phyloP scores from a whole-genome alignment of 2,888 invertebrate genomes.

The Rhingia rostrata region DNA sequence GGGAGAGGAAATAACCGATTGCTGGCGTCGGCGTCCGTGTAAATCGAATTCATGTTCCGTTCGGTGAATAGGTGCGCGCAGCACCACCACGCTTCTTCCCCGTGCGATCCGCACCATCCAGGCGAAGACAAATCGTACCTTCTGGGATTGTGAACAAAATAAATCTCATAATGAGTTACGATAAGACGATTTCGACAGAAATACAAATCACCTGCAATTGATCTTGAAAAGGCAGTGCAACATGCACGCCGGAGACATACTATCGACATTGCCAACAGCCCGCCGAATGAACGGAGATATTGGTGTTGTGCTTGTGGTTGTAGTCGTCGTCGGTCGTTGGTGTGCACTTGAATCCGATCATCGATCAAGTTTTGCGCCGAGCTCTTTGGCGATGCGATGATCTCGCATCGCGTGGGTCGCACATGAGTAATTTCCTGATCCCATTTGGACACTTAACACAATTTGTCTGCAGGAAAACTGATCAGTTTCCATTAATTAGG shows the following conservation, averaged over 20 bases:
- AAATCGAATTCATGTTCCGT: constrained; percentile 62
- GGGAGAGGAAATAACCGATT: constrained; percentile 63
- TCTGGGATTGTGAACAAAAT: constrained; percentile 83
- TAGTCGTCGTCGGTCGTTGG: neutral
- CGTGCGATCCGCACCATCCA: constrained; percentile 63
- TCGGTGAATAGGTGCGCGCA: constrained; percentile 48
- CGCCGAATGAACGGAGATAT: constrained; percentile 16
- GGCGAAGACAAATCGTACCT: constrained; percentile 83
- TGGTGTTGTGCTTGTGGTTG: too few relatives aligned
- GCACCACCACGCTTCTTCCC: constrained; percentile 32
- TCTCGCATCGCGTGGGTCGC: constrained; percentile 56
- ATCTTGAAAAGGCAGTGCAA: constrained; percentile 78
- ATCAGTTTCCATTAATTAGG: constrained; percentile 72
- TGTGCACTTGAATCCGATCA: constrained; percentile 49
- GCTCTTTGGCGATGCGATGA: constrained; percentile 32
- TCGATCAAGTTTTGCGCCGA: constrained; percentile 66
- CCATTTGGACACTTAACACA: constrained; percentile 73
- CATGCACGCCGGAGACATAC: constrained; percentile 75
- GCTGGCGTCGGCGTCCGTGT: constrained; percentile 68
- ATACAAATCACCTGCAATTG: constrained; percentile 83
- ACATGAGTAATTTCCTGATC: constrained; percentile 67
- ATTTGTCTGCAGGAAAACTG: constrained; percentile 67
- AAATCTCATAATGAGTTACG: constrained; percentile 83
- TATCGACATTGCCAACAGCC: constrained; percentile 79
- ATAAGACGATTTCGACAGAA: constrained; percentile 83